Evolutionary conservation across 2,113 vertebrate species (phyloP).

Genomic region (Oophaga pumilio): DNA sequence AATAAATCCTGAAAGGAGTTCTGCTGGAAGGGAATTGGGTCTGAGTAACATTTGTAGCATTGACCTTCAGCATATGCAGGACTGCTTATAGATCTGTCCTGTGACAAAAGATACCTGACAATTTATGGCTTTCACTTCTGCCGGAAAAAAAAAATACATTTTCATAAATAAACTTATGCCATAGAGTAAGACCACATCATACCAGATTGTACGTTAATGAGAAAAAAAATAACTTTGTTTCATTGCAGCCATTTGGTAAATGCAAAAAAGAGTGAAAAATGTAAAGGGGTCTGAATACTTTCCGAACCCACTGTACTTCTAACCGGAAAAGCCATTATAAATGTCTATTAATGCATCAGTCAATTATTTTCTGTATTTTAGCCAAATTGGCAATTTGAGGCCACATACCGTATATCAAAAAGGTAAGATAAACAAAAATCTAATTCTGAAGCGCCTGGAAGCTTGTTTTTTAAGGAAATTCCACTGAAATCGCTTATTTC

Average conservation of each 20-base stretch:
- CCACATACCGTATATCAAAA: not conserved
- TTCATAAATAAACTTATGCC: no score
- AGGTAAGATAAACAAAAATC: not conserved
- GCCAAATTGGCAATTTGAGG: not conserved
- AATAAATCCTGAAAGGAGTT: conserved; percentile 27
- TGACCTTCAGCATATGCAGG: not conserved
- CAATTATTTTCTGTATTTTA: not conserved
- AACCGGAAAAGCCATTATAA: not conserved
- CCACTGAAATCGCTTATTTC: not conserved
- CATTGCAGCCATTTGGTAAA: no score
- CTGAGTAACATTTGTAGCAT: not conserved
- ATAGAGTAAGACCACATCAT: not conserved
- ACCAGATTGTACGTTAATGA: no score
- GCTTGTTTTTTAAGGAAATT: not conserved
- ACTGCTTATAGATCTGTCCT: not conserved
- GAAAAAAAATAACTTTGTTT: no score
- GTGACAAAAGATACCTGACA: not conserved
- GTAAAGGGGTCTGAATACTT: no score
- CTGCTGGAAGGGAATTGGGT: conserved; percentile 1
- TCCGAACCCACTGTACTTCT: no score
- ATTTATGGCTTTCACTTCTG: not conserved
- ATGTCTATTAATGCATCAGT: not conserved
- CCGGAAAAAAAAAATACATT: not conserved
- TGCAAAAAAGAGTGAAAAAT: no score
- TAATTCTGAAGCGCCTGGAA: not conserved